Evolutionary conservation across 1,140 invertebrate genomes (phyloP).

Genomic region (Stenopsyche tienmushanensis): DNA sequence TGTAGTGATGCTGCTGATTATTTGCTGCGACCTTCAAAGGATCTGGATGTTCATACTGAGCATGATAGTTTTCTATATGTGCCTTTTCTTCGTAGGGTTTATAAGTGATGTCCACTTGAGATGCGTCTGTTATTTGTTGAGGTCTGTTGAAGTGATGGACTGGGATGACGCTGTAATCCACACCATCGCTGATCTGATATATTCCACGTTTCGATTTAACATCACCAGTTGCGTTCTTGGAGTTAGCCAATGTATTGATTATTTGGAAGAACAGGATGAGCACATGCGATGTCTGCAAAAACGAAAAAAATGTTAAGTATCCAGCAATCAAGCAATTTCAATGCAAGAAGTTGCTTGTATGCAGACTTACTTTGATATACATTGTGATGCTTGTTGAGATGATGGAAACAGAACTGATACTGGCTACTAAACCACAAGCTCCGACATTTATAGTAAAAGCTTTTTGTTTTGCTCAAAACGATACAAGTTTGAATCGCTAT

Average conservation of each 20-base stretch:
- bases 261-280: constrained; percentile 20
- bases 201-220: constrained; percentile 33
- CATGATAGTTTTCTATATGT: constrained; percentile 6
- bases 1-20: constrained; percentile 20
- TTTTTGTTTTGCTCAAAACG: constrained; percentile 33
- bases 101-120: constrained; percentile 31
- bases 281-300: constrained; percentile 23
- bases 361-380: constrained; percentile 31
- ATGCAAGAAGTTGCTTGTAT: not conserved
- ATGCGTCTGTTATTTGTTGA: constrained; percentile 22
- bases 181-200: constrained; percentile 30
- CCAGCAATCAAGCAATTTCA: not conserved
- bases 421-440: constrained; percentile 30
- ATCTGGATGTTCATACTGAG: constrained; percentile 7
- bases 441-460: constrained; percentile 38
- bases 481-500: constrained; percentile 24
- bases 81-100: constrained; percentile 12
- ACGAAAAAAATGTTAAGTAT: not conserved
- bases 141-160: constrained; percentile 28
- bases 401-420: constrained; percentile 32
- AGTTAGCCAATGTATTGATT: constrained; percentile 15
- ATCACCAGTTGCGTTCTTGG: constrained; percentile 24
- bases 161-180: constrained; percentile 24
- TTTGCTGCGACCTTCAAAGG: constrained; percentile 3
- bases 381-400: constrained; percentile 23